phyloP scores from a whole-genome alignment of 2,797 vertebrate species.

The Cynopterus sphinx region DNA sequence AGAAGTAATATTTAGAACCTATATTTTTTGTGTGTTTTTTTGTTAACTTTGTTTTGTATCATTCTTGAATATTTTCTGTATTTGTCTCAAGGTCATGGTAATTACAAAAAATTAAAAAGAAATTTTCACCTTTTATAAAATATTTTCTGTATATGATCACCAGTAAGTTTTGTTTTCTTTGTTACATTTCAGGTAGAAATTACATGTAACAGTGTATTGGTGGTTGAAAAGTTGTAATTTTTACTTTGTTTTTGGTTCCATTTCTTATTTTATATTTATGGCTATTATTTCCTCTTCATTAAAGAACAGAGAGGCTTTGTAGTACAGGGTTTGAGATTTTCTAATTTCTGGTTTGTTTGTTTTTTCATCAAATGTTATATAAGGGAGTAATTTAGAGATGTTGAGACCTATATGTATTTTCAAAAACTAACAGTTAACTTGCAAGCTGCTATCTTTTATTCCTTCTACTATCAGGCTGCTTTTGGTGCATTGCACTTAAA shows the following conservation, averaged over 20 bases:
- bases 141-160: neutral
- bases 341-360: neutral
- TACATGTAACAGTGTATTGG: neutral
- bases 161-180: neutral
- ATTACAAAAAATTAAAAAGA: neutral
- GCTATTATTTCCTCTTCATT: neutral
- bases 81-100: slow-evolving; percentile 7
- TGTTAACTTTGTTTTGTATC: slow-evolving; percentile 45
- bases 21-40: neutral
- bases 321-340: neutral
- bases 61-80: neutral
- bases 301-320: slow-evolving; percentile 24
- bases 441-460: neutral
- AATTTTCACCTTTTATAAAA: neutral
- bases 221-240: slow-evolving; percentile 4
- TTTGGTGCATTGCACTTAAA: neutral
- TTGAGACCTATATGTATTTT: neutral
- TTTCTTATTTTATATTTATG: neutral
- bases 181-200: neutral
- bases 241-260: neutral
- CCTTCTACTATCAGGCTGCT: neutral
- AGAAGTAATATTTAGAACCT: neutral
- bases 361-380: slow-evolving; percentile 31
- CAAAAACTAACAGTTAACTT: neutral
- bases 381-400: slow-evolving; percentile 11